Evolutionary conservation across 2,888 invertebrate genomes (phyloP), one percentile per base, ranked within the genome.

Genomic region (Papilio elwesi): DNA sequence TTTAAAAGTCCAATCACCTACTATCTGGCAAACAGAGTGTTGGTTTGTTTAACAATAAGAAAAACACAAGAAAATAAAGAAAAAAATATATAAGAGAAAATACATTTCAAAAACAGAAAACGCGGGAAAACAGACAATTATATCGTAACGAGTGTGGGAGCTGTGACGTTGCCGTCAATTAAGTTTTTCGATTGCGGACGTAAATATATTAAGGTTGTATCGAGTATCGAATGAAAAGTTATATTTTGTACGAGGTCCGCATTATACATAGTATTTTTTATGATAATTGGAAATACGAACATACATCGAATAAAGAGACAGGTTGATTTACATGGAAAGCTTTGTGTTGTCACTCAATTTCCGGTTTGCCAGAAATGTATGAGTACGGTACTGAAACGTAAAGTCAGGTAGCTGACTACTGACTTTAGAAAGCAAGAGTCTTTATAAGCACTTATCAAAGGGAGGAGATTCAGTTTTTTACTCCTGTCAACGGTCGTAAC

Each of bases 191-290:
- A 62, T 62, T 62, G 43, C 59, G 5, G 43, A 43, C 38, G 43
- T 62, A 62, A 43, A 62, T 43, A 13, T 43, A 43, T 62, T 43
- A 62, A 62, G n/a, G n/a, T 57, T 8, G 38, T 59, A 59, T 59
- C 43, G 59, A 59, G n/a, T 59, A n/a, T n/a, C n/a, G n/a, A 8
- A 59, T 43, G n/a, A 5, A n/a, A 8, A 13, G 15, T 43, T 59
- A 43, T n/a, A 59, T 43, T 43, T 43, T 43, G n/a, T 43, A 43
- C 9, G 38, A 43, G 8, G n/a, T 36, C 43, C 9, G 9, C n/a
- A n/a, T 55, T 57, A 57, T 59, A 43, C 9, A 59, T n/a, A 43
- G n/a, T n/a, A 59, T 59, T 10, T 59, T 59, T 43, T 2, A 43
- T n/a, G 3, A 59, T 43, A 43, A 43, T 10, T 59, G 38, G 6